Evolutionary conservation across 2,113 vertebrate species (phyloP).

Genomic region (Ceyx cyanopectus): DNA sequence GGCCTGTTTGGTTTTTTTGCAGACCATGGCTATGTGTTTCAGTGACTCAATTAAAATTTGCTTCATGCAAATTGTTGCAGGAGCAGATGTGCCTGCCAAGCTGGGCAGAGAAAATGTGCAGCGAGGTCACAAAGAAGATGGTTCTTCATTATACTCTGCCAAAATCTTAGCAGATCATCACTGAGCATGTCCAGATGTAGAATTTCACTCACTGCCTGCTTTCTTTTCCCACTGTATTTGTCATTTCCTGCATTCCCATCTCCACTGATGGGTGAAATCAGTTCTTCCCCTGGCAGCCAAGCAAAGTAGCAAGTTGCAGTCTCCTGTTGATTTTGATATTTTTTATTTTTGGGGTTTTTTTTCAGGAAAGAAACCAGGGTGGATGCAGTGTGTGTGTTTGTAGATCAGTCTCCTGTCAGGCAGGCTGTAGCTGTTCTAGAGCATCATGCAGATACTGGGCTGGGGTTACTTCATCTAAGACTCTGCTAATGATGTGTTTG

Average conservation of each 20-base stretch:
- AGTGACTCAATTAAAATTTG: slow-evolving; percentile 57
- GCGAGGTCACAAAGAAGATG: slow-evolving; percentile 52
- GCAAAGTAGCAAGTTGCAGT: neutral
- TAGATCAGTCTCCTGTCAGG: neutral
- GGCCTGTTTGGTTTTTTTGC: neutral
- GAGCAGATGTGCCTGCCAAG: slow-evolving; percentile 61
- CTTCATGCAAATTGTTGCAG: slow-evolving; percentile 52
- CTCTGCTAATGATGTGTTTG: too few species aligned
- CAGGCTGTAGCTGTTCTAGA: neutral
- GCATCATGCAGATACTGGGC: neutral
- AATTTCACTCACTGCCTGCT: slow-evolving; percentile 36
- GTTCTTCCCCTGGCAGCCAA: slow-evolving; percentile 35
- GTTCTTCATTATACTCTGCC: slow-evolving; percentile 32
- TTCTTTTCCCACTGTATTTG: slow-evolving; percentile 24
- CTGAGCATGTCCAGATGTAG: slow-evolving; percentile 44
- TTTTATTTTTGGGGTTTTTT: neutral
- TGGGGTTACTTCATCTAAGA: too few species aligned
- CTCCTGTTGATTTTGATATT: neutral
- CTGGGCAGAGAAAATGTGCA: slow-evolving; percentile 50
- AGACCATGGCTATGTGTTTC: slow-evolving; percentile 26
- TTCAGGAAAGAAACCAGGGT: neutral
- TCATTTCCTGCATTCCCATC: slow-evolving; percentile 23
- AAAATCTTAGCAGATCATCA: slow-evolving; percentile 42
- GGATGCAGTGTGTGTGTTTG: neutral
- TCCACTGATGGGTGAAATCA: slow-evolving; percentile 54